Percentiles rank a stretch among this genome's conserved stretches.
Evolutionary conservation across 2,113 vertebrate genomes (phyloP).

Genomic region (Nyctereutes procyonoides): DNA sequence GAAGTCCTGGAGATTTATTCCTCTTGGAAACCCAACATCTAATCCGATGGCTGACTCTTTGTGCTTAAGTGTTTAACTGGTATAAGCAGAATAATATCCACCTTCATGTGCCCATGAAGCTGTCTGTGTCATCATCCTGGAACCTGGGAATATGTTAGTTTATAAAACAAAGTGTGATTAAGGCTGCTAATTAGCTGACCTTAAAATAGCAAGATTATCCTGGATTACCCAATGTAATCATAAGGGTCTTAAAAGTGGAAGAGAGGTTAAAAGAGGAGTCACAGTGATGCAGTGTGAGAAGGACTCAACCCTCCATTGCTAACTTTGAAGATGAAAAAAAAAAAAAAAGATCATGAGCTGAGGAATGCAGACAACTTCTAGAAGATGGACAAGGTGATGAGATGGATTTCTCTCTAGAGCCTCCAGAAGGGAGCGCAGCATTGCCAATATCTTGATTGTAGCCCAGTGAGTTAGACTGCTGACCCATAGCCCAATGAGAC

Average conservation of each 20-base stretch:
- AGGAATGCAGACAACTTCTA: too few species aligned
- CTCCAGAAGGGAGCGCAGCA: background rate
- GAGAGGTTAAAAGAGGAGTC: background rate
- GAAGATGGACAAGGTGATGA: background rate
- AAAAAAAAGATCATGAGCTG: background rate
- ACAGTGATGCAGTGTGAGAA: background rate
- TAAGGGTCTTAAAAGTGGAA: background rate
- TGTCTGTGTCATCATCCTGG: background rate
- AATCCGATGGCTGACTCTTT: background rate
- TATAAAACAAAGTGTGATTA: background rate
- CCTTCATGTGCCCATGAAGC: background rate
- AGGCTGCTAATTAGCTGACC: background rate
- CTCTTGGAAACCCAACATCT: background rate
- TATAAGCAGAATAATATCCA: background rate
- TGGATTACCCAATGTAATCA: background rate
- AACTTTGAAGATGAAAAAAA: background rate
- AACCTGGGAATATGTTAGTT: background rate
- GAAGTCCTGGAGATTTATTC: background rate
- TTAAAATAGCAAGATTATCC: background rate
- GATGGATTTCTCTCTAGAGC: rapidly evolving
- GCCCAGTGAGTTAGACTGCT: background rate
- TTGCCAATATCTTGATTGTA: background rate
- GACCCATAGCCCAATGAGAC: background rate
- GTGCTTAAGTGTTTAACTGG: background rate
- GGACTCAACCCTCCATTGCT: too few species aligned